A percentile compares a stretch with the other conserved stretches of the same genome.
Conservation (phyloP, 2,888 invertebrate species). For the Sabellastarte sp. region DNA sequence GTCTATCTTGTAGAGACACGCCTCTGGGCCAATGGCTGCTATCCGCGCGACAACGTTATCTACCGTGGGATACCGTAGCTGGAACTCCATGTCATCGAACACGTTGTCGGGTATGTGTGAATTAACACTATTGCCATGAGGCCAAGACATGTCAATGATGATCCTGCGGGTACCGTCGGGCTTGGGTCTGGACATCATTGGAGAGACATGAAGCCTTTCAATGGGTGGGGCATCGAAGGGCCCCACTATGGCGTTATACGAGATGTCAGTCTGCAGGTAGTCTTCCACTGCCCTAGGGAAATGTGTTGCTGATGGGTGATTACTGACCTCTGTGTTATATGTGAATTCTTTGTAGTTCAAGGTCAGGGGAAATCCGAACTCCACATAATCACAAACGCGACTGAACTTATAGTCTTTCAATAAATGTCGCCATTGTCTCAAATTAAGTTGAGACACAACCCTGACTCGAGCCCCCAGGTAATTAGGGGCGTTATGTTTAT, state of each 20-base stretch:
- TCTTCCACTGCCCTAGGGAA: neutral
- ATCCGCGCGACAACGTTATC: neutral
- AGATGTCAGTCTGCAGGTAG: neutral
- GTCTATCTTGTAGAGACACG: neutral
- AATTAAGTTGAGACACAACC: no score
- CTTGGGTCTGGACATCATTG: neutral
- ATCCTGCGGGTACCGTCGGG: neutral
- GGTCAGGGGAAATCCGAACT: no score
- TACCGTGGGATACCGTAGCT: neutral
- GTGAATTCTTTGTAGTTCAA: no score
- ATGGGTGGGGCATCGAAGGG: neutral
- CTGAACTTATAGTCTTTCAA: no score
- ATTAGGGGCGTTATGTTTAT: no score
- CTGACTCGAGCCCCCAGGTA: no score
- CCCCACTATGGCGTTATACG: neutral
- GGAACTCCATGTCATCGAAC: neutral
- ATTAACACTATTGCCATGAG: neutral
- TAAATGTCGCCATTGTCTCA: no score
- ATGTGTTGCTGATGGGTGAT: neutral
- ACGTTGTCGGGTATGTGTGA: neutral
- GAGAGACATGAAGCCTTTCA: no score
- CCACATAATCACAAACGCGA: no score
- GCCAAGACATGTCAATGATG: neutral
- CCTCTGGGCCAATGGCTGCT: neutral
- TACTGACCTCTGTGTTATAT: no score